phyloP scores from a whole-genome alignment of 2,888 invertebrate species.

The Campopleginae sp. region DNA sequence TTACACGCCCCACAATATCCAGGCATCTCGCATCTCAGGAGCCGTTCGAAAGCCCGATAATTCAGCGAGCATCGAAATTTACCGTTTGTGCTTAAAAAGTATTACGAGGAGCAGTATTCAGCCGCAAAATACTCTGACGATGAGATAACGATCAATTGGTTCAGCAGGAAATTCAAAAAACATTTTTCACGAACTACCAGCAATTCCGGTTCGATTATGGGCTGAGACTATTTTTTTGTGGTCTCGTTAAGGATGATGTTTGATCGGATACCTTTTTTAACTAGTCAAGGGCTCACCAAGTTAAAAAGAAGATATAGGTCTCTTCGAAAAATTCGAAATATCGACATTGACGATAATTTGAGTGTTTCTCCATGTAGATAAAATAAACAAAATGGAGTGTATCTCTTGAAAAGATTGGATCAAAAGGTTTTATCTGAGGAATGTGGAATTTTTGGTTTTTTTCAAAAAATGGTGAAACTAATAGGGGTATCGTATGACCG shows the following conservation, averaged over 20 bases:
- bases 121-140: constrained; percentile 12
- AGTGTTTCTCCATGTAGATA: not conserved
- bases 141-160: constrained; percentile 20
- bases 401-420: not conserved
- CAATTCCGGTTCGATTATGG: not conserved
- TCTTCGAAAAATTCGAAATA: not conserved
- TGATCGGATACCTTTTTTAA: not conserved
- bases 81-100: constrained; percentile 18
- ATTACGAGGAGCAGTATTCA: not conserved
- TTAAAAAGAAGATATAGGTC: too few species aligned
- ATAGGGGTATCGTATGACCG: not conserved
- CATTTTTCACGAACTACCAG: not conserved
- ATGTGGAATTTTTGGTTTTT: not conserved
- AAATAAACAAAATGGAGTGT: not conserved
- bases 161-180: not conserved
- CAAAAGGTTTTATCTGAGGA: not conserved
- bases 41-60: constrained; percentile 35
- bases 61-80: constrained; percentile 23
- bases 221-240: not conserved
- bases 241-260: not conserved
- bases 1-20: not conserved
- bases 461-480: not conserved
- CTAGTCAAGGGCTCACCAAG: not conserved
- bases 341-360: not conserved
- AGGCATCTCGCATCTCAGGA: constrained; percentile 13